These are phyloP conservation scores for Nasonia oneida DNA, from an alignment of 2,888 invertebrate species.

Conservation along the genomic window DNA sequence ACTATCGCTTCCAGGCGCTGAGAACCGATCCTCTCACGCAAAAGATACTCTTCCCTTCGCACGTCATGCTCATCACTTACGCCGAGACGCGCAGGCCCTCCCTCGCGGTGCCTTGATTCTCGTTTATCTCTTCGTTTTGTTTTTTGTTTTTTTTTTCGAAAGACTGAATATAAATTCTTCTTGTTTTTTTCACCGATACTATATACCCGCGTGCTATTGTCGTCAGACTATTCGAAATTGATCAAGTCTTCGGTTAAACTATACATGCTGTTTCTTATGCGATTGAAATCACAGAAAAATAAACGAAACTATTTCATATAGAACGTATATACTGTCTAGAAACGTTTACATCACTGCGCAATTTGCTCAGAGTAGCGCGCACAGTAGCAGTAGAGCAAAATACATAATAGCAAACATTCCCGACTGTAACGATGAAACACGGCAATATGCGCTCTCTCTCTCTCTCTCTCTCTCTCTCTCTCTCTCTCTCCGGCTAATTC, in stretches of 20 bases:
- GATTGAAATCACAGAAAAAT: background rate
- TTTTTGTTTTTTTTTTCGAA: background rate
- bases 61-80: slow-evolving; percentile 66
- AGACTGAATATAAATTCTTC: background rate
- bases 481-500: too few species aligned
- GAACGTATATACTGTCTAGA: background rate
- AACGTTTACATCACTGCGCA: too few species aligned
- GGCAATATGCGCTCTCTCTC: too few species aligned
- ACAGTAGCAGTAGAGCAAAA: too few species aligned
- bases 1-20: slow-evolving; percentile 67
- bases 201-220: too few species aligned
- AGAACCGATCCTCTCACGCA: slow-evolving; percentile 71
- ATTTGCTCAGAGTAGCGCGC: too few species aligned
- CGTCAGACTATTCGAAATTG: background rate
- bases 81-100: slow-evolving; percentile 34
- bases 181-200: background rate
- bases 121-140: too few species aligned
- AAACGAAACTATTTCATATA: background rate
- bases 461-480: too few species aligned
- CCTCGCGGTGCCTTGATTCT: slow-evolving; percentile 41
- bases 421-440: too few species aligned
- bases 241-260: background rate
- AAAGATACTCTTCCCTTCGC: slow-evolving; percentile 69
- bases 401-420: too few species aligned
- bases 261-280: background rate